Conservation (phyloP, 2,888 invertebrate species). For the Drosophila trichaetosa region DNA sequence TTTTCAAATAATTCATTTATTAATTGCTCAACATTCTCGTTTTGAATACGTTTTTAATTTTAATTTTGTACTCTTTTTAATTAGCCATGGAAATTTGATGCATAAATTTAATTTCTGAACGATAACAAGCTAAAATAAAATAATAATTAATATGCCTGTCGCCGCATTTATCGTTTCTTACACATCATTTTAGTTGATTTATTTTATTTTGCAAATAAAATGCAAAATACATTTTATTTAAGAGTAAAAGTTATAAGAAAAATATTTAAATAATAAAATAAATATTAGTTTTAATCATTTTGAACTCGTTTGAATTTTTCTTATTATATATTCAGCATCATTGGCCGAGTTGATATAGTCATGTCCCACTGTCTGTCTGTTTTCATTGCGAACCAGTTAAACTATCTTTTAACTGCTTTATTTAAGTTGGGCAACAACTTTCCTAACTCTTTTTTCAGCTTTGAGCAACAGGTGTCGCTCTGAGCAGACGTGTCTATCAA, state of each 20-base stretch:
- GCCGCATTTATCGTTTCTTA: slow-evolving; percentile 25
- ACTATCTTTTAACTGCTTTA: background rate
- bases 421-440: background rate
- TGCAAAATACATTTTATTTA: slow-evolving; percentile 14
- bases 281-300: background rate
- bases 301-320: background rate
- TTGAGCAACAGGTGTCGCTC: slow-evolving; percentile 40
- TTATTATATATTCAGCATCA: background rate
- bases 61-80: slow-evolving; percentile 26
- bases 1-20: slow-evolving; percentile 14
- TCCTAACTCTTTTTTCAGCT: background rate
- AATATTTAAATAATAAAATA: background rate
- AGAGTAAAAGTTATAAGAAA: background rate
- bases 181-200: slow-evolving; percentile 10
- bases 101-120: slow-evolving; percentile 42
- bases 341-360: background rate
- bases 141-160: slow-evolving; percentile 34
- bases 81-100: slow-evolving; percentile 23
- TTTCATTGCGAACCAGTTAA: background rate
- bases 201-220: background rate
- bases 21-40: slow-evolving; percentile 15
- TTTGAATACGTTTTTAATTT: slow-evolving; percentile 1
- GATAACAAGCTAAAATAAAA: slow-evolving; percentile 36
- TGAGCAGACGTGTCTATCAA: slow-evolving; percentile 19
- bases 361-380: background rate